Evolutionary conservation across 1,140 invertebrate species (phyloP).

Genomic region (Elymnias hypermnestra): DNA sequence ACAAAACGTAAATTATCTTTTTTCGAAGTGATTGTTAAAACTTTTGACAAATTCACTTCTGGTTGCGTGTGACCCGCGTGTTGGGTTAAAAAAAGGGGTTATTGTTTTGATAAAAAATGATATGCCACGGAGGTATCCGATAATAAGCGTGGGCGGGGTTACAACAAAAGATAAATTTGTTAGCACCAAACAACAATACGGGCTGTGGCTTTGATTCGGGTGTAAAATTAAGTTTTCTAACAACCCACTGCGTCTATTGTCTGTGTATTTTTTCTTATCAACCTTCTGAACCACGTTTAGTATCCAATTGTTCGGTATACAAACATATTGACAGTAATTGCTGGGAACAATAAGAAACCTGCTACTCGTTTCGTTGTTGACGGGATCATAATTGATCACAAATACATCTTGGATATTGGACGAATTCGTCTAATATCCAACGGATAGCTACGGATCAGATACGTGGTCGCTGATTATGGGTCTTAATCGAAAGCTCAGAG

Average conservation of each 20-base stretch:
- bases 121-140: constrained; percentile 64
- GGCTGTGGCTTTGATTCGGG: constrained; percentile 61
- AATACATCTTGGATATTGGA: no score
- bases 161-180: constrained; percentile 69
- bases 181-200: constrained; percentile 65
- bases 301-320: constrained; percentile 46
- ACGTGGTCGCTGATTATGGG: no score
- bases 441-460: no score
- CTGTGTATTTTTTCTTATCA: constrained; percentile 40
- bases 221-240: constrained; percentile 72
- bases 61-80: constrained; percentile 41
- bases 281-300: constrained; percentile 33
- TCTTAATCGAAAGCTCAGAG: no score
- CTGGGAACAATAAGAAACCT: constrained; percentile 16
- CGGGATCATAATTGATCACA: no score
- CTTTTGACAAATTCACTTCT: constrained; percentile 55
- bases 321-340: constrained; percentile 41
- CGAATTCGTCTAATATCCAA: no score
- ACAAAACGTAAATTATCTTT: constrained; percentile 42
- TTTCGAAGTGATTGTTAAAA: constrained; percentile 38
- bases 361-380: constrained; percentile 8
- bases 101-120: constrained; percentile 76
- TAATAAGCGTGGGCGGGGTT: constrained; percentile 65
- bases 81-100: constrained; percentile 52
- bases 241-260: constrained; percentile 49